phyloP scores from a whole-genome alignment of 2,797 vertebrate species.

The Cuculus canorus region DNA sequence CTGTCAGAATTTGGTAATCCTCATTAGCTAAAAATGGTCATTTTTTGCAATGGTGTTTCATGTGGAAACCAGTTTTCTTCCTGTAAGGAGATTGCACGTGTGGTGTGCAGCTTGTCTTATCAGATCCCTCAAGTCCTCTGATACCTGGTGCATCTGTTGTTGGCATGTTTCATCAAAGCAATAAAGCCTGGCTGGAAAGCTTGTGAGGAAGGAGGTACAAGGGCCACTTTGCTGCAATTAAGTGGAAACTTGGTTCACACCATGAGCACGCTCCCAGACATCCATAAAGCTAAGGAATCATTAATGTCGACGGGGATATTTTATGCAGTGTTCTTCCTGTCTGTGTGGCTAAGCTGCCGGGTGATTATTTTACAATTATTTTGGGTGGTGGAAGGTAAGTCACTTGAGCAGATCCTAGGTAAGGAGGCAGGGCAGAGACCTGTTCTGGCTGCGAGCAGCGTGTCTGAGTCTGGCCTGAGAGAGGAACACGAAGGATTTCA shows the following conservation, averaged over 20 bases:
- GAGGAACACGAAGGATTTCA: not conserved
- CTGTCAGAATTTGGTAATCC: not conserved
- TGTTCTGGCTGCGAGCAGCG: accelerated
- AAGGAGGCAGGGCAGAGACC: not conserved
- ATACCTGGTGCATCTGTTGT: accelerated
- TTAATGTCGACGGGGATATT: not conserved
- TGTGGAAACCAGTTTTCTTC: not conserved
- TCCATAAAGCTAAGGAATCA: not conserved
- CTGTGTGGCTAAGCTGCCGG: not conserved
- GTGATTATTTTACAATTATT: not conserved
- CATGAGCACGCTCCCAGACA: not conserved
- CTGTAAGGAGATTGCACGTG: not conserved
- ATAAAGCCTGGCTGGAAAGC: not conserved
- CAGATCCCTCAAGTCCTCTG: not conserved
- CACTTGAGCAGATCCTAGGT: not conserved
- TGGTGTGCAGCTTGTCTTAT: not conserved
- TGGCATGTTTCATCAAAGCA: not conserved
- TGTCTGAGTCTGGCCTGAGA: accelerated
- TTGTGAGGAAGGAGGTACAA: not conserved
- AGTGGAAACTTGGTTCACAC: not conserved
- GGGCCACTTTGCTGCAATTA: not conserved
- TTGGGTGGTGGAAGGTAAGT: not conserved
- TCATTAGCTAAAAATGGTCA: conserved; percentile 4
- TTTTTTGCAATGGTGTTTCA: not conserved
- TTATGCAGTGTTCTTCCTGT: not conserved